Evolutionary conservation across 2,113 vertebrate genomes (phyloP), one percentile per base, ranked within the genome.

Genomic region (Willisornis vidua): DNA sequence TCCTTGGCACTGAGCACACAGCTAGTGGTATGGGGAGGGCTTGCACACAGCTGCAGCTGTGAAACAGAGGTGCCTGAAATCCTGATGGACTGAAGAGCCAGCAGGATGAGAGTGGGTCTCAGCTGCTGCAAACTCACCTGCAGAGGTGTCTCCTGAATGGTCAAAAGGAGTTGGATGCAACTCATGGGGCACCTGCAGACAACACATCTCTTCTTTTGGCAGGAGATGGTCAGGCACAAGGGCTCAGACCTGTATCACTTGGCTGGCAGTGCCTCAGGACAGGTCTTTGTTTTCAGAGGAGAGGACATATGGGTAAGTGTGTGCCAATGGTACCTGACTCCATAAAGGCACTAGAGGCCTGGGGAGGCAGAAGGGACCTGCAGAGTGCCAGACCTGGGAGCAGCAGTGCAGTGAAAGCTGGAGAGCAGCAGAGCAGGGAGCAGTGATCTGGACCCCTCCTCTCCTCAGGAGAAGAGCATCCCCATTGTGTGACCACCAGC

Each of bases 401-500:
- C 55, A 58, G 31, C 2, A 28, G 10, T 46, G 37, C 14, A 23
- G 2, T 55, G 80, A 71, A 74, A 35, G 65, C 39, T 29, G 61
- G 37, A 89, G 63, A 77, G 33, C 48, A 35, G 31, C 54, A 68
- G n/a, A 37, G 15, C 13, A 51, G 29, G 29, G 39, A 88, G 31
- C 28, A 13, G 5, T 20, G 13, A 7, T 25, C 46, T 37, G 49
- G 59, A 72, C 7, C 15, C 3, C 0, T 70, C 51, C 14, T 63
- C 23, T 74, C 59, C 84, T 72, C 5, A 1, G 5, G 41, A 45
- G 51, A 20, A 46, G 10, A 65, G 3, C 62, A 65, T 33, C 37
- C 41, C 19, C 46, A 31, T 1, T 0, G 20, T 1, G 0, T 35
- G 25, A 48, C n/a, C 45, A 14, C 1, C 0, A 1, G 1, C 13